Percentiles rank a stretch among this genome's conserved stretches.
Evolutionary conservation across 1,140 invertebrate genomes (phyloP).

Genomic region (Drosophila pseudoananassae): DNA sequence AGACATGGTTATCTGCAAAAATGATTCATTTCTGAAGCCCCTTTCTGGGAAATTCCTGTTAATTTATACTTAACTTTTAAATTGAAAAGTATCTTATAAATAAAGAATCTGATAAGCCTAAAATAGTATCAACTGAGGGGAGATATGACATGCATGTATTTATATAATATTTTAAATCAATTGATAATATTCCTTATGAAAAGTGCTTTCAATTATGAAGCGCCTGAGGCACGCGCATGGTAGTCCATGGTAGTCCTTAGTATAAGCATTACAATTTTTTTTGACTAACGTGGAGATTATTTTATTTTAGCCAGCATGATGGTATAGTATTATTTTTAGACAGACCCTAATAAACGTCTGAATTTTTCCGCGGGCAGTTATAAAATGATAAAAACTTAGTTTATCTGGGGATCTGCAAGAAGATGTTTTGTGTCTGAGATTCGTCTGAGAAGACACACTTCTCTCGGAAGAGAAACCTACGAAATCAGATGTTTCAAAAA

Average conservation of each 20-base stretch:
- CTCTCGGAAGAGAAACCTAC: no score
- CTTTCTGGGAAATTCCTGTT: no score
- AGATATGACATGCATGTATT: background rate
- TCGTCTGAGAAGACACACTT: background rate
- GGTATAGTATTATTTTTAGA: constrained; percentile 26
- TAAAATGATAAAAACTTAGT: constrained; percentile 17
- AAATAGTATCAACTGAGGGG: background rate
- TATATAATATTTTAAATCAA: background rate
- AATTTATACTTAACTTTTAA: background rate
- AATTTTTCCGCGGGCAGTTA: constrained; percentile 30
- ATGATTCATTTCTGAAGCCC: no score
- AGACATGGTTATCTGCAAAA: no score
- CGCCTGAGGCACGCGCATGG: no score
- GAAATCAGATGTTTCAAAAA: no score
- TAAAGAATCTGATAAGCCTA: background rate
- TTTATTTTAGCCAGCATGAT: background rate
- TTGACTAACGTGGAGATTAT: background rate
- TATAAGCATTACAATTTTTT: background rate
- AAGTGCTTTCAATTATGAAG: background rate
- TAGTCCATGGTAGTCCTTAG: no score
- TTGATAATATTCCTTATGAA: background rate
- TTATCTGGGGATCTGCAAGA: constrained; percentile 11
- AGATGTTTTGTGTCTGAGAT: background rate
- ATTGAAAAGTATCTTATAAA: background rate
- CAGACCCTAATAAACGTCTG: constrained; percentile 3